phyloP scores from a whole-genome alignment of 1,140 invertebrate species.

The Dreissena polymorpha region DNA sequence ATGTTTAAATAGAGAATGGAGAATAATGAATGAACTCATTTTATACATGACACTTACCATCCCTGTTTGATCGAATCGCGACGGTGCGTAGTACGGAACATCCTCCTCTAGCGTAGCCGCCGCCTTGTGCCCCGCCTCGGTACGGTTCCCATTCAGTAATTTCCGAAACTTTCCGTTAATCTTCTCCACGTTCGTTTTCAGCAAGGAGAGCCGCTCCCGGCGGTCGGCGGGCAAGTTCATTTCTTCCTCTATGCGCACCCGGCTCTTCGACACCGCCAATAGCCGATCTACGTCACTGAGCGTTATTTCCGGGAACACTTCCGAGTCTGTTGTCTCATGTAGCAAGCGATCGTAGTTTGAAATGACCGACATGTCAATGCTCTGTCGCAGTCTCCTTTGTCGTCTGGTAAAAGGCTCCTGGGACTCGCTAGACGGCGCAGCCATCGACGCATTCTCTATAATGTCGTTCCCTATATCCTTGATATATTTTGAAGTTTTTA shows the following conservation, averaged over 20 bases:
- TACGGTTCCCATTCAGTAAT: constrained; percentile 28
- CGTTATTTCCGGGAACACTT: not conserved
- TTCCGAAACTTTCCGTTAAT: constrained; percentile 58
- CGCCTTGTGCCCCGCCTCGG: not conserved
- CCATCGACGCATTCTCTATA: not conserved
- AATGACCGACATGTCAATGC: not conserved
- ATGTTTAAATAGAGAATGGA: no score
- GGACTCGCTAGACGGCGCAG: not conserved
- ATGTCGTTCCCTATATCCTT: not conserved
- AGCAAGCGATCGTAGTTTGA: not conserved
- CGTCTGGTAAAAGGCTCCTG: not conserved
- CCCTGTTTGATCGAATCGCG: constrained; percentile 18
- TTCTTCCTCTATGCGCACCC: constrained; percentile 54
- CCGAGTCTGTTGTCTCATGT: not conserved
- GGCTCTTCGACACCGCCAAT: constrained; percentile 20
- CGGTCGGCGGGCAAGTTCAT: constrained; percentile 57
- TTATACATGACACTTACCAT: constrained; percentile 26
- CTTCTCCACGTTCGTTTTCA: constrained; percentile 59
- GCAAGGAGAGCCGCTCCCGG: constrained; percentile 44
- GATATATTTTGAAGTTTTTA: constrained; percentile 15
- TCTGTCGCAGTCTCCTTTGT: constrained; percentile 33
- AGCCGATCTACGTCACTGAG: constrained; percentile 16
- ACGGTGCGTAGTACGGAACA: constrained; percentile 19
- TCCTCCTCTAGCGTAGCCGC: not conserved
- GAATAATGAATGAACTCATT: not conserved